Conservation (phyloP, 2,888 invertebrate species). For the Heliconius erato region DNA sequence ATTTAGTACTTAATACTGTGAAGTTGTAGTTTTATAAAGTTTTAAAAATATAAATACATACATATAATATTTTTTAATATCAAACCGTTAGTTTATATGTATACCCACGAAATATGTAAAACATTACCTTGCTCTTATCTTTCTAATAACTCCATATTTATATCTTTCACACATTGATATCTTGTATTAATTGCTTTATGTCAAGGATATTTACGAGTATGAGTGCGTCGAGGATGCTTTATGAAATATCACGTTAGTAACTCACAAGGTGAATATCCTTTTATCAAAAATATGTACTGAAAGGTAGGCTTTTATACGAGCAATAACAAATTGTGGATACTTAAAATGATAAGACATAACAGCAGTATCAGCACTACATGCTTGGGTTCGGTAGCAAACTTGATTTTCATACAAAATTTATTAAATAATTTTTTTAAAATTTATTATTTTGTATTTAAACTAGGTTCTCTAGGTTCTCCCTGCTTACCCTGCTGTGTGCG, state of each 20-base stretch:
- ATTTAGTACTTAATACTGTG: too few species aligned
- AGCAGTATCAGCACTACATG: neutral
- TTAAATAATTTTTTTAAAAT: neutral
- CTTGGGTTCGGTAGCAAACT: neutral
- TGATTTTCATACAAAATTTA: neutral
- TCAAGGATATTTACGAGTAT: slow-evolving; percentile 19
- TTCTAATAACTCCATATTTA: neutral
- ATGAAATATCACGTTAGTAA: slow-evolving; percentile 24
- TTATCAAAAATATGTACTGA: neutral
- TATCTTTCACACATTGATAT: slow-evolving; percentile 22
- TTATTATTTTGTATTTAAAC: neutral
- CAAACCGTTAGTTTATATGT: neutral
- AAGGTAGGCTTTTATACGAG: neutral
- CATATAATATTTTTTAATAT: neutral
- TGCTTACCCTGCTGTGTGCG: too few species aligned
- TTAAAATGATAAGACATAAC: neutral
- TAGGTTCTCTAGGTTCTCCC: too few species aligned
- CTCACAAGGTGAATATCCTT: neutral
- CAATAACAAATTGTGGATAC: neutral
- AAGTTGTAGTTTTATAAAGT: too few species aligned
- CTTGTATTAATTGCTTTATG: slow-evolving; percentile 10
- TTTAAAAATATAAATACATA: too few species aligned
- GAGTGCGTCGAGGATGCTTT: neutral
- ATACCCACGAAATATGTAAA: neutral
- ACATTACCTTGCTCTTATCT: neutral